Base-by-base conservation (phyloP, 2,888 invertebrate genomes). In the Luperina nickerlii region DNA sequence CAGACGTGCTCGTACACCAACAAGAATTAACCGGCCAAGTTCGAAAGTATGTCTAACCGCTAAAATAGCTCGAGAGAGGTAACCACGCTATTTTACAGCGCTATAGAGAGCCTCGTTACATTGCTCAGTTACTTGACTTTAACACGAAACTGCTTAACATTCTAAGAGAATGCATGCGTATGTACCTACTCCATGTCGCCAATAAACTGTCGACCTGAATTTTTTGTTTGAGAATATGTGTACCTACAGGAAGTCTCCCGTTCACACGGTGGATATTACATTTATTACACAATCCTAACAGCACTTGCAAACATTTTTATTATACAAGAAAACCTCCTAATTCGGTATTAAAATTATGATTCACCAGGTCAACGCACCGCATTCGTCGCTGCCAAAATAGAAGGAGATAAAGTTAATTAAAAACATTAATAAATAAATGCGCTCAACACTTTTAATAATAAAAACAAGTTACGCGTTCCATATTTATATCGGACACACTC, bases 141-240 rank as follows among this genome's bases (percentile, higher is more conserved):
- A 94, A 92, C 94, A 92, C 92, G 95, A 96, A 95, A 93, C 96
- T 96, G 95, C 92, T 97, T 96, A 96, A 94, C 95, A 96, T 97
- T 96, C 96, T 93, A 93, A 93, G 93, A 92, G 94, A 94, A 95
- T 95, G 93, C 94, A 92, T 91, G 92, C 91, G 92, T 90, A 89
- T 85, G 89, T 92, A 93, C n/a, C n/a, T n/a, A n/a, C 92, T 93
- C 76, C 82, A 84, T 85, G 94, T 94, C 94, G 94, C 94, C 94
- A 95, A 95, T 95, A 95, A 95, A 95, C 92, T 91, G 92, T 92
- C 95, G 95, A 94, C 96, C 96, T 95, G 94, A 92, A 94, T 96
- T 94, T 93, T 95, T 95, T 94, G 93, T 95, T 90, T 90, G 90
- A 91, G 91, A 92, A 92, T 91, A 93, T 93, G 93, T 93, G 90